Evolutionary conservation across 2,888 invertebrate species (phyloP), one percentile per base, ranked within the genome.

Genomic region (Autographa pulchrina): DNA sequence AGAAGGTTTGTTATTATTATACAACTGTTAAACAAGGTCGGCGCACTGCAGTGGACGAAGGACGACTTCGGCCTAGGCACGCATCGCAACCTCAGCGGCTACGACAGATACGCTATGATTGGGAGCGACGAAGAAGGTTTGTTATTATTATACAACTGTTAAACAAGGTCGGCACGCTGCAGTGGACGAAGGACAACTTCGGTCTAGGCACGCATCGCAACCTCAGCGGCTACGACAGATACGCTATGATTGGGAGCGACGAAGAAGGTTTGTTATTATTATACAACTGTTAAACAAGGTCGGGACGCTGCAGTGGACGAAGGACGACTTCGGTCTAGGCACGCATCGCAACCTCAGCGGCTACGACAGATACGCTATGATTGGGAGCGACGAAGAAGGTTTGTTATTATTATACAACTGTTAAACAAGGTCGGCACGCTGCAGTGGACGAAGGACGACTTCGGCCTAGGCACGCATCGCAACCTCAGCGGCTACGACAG

Each of bases 101-200:
- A 98, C 96, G 98, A 99, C 71, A 96, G 99, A 72, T 99, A 99
- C 95, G 97, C 97, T 67, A 99, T 99, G 99, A 97, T 99, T 83
- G 99, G 99, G 79, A 98, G 98, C 93, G 98, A 99, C 92, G 98
- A 98, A 92, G 98, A 99, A 97, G 99, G 99, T 97, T n/a, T 3
- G 48, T 48, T 6, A n/a, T 16, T 11, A 5, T 14, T 14, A 43
- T 43, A 13, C 2, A 43, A 43, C 38, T 38, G 2, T 8, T 38
- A n/a, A 97, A 98, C 94, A 98, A 99, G 92, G 97, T 96, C 56
- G 99, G 99, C 0, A 97, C 97, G 11, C 96, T 99, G 41, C 99
- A 99, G 92, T 99, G 99, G 99, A 99, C 99, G 69, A 98, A 99
- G 89, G 99, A 99, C 93, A 99, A 98, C 89, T 99, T 99, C 89